These are phyloP conservation scores for Poeciliopsis retropinna DNA, from an alignment of 2,113 vertebrate genomes.

Conservation along the genomic window DNA sequence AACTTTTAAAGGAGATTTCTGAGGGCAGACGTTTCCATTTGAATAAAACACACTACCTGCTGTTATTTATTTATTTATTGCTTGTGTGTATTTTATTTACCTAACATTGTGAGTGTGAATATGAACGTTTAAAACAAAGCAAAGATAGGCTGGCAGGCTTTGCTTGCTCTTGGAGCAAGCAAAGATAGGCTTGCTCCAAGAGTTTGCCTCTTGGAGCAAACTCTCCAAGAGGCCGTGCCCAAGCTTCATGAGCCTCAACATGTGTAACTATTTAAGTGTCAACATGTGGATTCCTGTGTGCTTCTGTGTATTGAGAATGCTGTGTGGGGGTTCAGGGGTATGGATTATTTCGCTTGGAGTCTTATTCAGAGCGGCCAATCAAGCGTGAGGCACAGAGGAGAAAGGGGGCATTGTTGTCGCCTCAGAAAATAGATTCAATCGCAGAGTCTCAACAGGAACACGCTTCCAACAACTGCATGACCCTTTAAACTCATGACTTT, in stretches of 20 bases:
- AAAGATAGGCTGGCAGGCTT: background rate
- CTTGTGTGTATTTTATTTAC: background rate
- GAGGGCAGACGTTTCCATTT: background rate
- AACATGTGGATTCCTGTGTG: slow-evolving; percentile 44
- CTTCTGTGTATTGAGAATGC: slow-evolving; percentile 30
- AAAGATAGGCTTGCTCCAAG: background rate
- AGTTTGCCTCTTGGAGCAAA: too few relatives aligned
- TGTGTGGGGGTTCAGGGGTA: slow-evolving; percentile 45
- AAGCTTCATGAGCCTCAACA: slow-evolving; percentile 20
- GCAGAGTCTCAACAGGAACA: slow-evolving; percentile 61
- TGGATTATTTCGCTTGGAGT: slow-evolving; percentile 65
- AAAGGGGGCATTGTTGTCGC: slow-evolving; percentile 72
- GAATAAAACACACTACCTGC: background rate
- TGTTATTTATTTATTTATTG: background rate
- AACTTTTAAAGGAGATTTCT: background rate
- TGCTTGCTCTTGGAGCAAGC: too few relatives aligned
- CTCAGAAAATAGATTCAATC: slow-evolving; percentile 58
- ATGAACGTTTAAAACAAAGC: background rate
- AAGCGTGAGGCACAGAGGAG: slow-evolving; percentile 67
- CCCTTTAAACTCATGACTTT: slow-evolving; percentile 37
- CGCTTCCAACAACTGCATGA: slow-evolving; percentile 42
- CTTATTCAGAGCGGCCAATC: slow-evolving; percentile 70
- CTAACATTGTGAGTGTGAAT: background rate
- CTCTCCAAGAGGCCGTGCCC: background rate
- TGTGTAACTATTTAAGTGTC: slow-evolving; percentile 33